These are phyloP conservation scores for Ectropis grisescens DNA, from an alignment of 1,140 invertebrate species.

Conservation along the genomic window DNA sequence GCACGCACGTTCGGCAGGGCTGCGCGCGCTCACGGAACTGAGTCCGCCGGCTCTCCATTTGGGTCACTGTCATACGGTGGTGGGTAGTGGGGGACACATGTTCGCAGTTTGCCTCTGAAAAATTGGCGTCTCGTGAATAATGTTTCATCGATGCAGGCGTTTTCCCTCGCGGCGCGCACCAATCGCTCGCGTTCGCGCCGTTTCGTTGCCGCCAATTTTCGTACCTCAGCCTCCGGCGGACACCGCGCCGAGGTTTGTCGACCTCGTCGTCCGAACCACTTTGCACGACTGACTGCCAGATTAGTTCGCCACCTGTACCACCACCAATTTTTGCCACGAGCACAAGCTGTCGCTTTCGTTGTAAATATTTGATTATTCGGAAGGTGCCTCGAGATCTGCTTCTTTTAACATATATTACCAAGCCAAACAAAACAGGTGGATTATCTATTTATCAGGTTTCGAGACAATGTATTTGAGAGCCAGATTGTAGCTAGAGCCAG, in stretches of 20 bases:
- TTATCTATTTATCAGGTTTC: too few species aligned
- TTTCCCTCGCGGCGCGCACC: conserved; percentile 23
- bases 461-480: too few species aligned
- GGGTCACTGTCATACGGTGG: conserved; percentile 65
- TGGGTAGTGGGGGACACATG: conserved; percentile 51
- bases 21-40: conserved; percentile 60
- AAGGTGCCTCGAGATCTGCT: too few species aligned
- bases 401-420: too few species aligned
- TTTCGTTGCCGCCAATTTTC: conserved; percentile 25
- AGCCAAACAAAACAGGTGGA: too few species aligned
- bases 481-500: too few species aligned
- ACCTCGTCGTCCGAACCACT: conserved; percentile 11
- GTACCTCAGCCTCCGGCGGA: conserved; percentile 6
- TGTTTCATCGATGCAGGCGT: conserved; percentile 41
- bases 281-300: conserved; percentile 13
- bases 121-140: conserved; percentile 62
- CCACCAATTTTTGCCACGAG: conserved; percentile 1
- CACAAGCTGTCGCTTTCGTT: neutral
- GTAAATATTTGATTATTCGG: too few species aligned
- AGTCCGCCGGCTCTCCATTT: conserved; percentile 63
- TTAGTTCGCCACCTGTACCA: conserved; percentile 4
- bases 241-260: conserved; percentile 6
- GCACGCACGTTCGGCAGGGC: conserved; percentile 23
- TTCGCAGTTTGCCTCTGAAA: conserved; percentile 55
- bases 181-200: conserved; percentile 21